Conservation (phyloP, 2,888 invertebrate species). For the Drosophila atripex region DNA sequence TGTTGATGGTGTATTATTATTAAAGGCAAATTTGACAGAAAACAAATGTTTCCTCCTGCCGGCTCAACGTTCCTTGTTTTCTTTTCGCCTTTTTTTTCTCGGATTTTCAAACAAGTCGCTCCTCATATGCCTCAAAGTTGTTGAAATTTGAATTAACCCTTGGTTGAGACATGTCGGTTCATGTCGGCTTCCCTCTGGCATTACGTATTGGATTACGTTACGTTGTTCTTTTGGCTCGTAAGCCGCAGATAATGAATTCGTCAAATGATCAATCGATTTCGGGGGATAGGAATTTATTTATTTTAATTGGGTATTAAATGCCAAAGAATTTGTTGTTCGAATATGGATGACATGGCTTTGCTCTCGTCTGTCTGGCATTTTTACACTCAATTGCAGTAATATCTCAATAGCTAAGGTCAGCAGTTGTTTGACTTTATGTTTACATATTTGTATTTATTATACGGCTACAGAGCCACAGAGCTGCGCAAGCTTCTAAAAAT, state of each 20-base stretch:
- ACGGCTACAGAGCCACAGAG: slow-evolving; percentile 17
- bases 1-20: slow-evolving; percentile 62
- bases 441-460: slow-evolving; percentile 35
- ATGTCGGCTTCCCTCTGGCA: too few relatives aligned
- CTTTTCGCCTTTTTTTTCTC: slow-evolving; percentile 23
- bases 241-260: slow-evolving; percentile 14
- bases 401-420: slow-evolving; percentile 26
- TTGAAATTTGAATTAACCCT: slow-evolving; percentile 61
- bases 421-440: slow-evolving; percentile 27
- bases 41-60: slow-evolving; percentile 69
- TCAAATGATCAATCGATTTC: slow-evolving; percentile 15
- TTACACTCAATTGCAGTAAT: slow-evolving; percentile 30
- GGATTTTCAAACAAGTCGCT: slow-evolving; percentile 54
- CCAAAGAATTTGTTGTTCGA: background rate
- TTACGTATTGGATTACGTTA: slow-evolving; percentile 28
- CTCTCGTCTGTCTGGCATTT: too few relatives aligned
- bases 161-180: slow-evolving; percentile 28
- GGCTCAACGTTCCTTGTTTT: slow-evolving; percentile 32
- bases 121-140: slow-evolving; percentile 54
- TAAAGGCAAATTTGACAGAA: slow-evolving; percentile 76
- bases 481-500: slow-evolving; percentile 37
- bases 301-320: background rate
- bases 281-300: background rate
- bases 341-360: too few relatives aligned
- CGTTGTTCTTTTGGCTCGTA: background rate